Evolutionary conservation across 30 jellyfish, hydroid and myxozoan genomes (phyloP), one percentile per base, ranked within the genome.

Genomic region (Aurelia coerulea): DNA sequence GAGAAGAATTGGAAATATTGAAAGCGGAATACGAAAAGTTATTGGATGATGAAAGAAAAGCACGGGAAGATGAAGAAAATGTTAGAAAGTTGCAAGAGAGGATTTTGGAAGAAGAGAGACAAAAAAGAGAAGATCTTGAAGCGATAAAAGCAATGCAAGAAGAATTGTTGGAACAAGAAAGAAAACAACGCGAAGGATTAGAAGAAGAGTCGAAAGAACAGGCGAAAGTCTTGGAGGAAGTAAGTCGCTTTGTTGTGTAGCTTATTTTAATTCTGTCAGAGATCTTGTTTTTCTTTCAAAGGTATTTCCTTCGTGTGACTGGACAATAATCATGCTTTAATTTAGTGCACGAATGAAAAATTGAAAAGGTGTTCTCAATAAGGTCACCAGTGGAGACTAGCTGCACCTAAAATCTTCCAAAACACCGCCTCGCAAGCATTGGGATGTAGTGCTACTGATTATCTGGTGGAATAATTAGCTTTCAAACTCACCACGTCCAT

Each of bases 171-270:
- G 93, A 78, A 37, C 95, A 85, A 66, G 99, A 95, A 82, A 81
- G 94, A 67, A 78, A 85, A 67, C 79, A 56, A 23, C 83, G 99
- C 7, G 99, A 95, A 80, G 97, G 97, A 7, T 74, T 95, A 5
- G 99, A 95, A 54, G 99, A 78, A 53, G 96, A 84, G 34, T 95
- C 99, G 31, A 95, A 95, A 76, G 99, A 95, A 37, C 97, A 95
- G 59, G 97, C 96, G 2, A 85, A 79, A 65, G 94, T 87, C 7
- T 68, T 95, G 75, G 99, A 95, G 52, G 99, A 84, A 82, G 98
- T 93, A 74, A 46, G 56, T 46, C 12, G 56, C 2, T 6, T 46
- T 6, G 1, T 6, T 46, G 56, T 46, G 6, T 9, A 4, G 56
- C 12, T 7, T 46, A 6, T 46, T 0, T 46, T 46, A 5, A 37